A percentile compares a stretch with the other conserved stretches of the same genome.
Conservation (phyloP, 2,113 vertebrate genomes). For the Solea senegalensis region DNA sequence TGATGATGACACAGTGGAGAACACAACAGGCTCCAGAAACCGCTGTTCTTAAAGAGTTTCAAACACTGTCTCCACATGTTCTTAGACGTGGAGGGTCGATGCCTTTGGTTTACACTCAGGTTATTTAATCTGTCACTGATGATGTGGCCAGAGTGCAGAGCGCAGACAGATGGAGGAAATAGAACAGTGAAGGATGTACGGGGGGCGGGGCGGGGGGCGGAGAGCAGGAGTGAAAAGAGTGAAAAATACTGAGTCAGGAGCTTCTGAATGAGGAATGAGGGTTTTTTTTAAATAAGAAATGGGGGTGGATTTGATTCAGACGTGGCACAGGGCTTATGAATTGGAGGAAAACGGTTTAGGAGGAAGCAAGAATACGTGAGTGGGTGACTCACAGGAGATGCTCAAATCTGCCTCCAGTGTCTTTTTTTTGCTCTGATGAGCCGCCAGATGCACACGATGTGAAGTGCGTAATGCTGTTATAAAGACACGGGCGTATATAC, state of each 20-base stretch:
- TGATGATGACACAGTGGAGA: not conserved
- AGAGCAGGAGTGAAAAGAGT: too few species aligned
- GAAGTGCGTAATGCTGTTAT: constrained; percentile 11
- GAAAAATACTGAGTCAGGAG: too few species aligned
- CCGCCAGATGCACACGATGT: constrained; percentile 11
- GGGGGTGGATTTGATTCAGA: constrained; percentile 12
- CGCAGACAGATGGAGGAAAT: not conserved
- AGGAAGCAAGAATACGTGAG: constrained; percentile 23
- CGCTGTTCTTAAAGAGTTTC: not conserved
- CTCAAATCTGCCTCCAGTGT: not conserved
- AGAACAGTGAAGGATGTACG: not conserved
- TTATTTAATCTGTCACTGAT: not conserved
- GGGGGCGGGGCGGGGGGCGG: not conserved
- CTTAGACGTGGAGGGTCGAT: not conserved
- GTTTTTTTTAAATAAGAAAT: not conserved
- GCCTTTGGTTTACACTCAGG: not conserved
- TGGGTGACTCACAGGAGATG: constrained; percentile 30
- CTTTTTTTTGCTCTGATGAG: constrained; percentile 16
- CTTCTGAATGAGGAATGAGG: constrained; percentile 8
- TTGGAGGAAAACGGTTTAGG: not conserved
- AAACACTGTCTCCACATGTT: constrained; percentile 1
- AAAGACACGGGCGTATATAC: not conserved
- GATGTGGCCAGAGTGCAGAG: not conserved
- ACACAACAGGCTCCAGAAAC: not conserved
- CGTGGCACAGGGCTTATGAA: constrained; percentile 20